These are phyloP conservation scores for Darevskia mixta DNA, from an alignment of 2,797 vertebrate genomes.

Conservation along the genomic window DNA sequence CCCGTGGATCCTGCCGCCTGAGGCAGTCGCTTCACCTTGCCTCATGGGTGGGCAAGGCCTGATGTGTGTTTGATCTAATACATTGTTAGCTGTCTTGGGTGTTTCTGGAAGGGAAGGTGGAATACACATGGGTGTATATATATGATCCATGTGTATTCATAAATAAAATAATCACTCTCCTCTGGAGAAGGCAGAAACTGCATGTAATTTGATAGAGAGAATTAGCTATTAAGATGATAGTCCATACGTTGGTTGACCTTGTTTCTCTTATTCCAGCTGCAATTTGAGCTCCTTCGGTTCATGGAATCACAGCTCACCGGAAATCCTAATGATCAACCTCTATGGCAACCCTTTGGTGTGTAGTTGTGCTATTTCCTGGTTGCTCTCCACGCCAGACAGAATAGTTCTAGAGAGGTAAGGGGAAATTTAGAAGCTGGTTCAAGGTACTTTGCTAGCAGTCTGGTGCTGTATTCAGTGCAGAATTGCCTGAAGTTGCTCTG, in stretches of 20 bases:
- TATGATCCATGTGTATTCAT: no score
- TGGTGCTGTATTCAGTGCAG: not conserved
- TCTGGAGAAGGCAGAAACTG: not conserved
- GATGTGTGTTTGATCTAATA: not conserved
- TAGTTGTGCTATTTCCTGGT: constrained; percentile 79
- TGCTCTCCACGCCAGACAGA: constrained; percentile 64
- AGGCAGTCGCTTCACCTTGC: no score
- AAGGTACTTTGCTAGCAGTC: not conserved
- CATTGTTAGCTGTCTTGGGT: not conserved
- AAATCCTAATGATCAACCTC: constrained; percentile 68
- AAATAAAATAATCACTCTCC: no score
- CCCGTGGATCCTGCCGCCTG: no score
- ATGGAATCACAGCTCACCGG: constrained; percentile 73
- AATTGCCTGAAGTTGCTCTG: not conserved
- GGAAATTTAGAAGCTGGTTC: not conserved
- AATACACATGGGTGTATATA: not conserved
- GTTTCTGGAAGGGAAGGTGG: not conserved
- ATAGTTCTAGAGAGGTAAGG: constrained; percentile 75
- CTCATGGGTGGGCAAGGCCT: no score
- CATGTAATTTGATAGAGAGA: not conserved
- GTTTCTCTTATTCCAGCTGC: constrained; percentile 75
- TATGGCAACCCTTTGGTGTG: constrained; percentile 79
- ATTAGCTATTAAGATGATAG: not conserved
- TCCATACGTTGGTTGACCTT: not conserved
- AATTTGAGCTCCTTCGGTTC: constrained; percentile 78